phyloP scores from a whole-genome alignment of 2,888 invertebrate genomes.

The Chorisops tibialis region DNA sequence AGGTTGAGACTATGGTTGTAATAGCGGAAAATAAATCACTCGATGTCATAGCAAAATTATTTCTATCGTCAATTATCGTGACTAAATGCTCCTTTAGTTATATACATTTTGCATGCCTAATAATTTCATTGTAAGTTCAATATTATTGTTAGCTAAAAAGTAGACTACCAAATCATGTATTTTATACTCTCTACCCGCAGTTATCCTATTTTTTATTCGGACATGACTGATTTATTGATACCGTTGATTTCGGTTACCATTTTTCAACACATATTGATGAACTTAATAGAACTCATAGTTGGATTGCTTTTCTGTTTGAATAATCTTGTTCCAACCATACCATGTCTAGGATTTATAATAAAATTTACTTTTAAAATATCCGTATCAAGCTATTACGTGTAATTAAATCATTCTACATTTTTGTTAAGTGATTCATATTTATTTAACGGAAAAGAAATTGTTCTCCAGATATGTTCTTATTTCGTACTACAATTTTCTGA shows the following conservation, averaged over 20 bases:
- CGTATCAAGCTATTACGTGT: slow-evolving; percentile 3
- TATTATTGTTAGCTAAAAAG: neutral
- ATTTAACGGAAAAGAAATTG: neutral
- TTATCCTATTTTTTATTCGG: slow-evolving; percentile 45
- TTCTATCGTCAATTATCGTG: slow-evolving; percentile 40
- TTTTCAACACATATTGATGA: slow-evolving; percentile 41
- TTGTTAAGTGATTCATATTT: neutral
- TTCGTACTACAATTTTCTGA: slow-evolving; percentile 40
- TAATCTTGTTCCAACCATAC: slow-evolving; percentile 33
- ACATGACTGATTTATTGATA: slow-evolving; percentile 42
- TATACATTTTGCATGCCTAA: slow-evolving; percentile 42
- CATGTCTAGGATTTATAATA: slow-evolving; percentile 34
- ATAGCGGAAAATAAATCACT: neutral
- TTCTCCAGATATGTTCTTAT: slow-evolving; percentile 41
- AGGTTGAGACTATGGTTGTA: neutral
- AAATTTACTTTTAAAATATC: slow-evolving; percentile 37
- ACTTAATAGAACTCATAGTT: slow-evolving; percentile 40
- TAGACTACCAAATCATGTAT: neutral
- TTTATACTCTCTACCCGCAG: slow-evolving; percentile 33
- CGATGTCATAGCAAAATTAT: neutral
- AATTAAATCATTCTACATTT: neutral
- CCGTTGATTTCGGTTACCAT: slow-evolving; percentile 44
- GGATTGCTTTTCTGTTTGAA: slow-evolving; percentile 40
- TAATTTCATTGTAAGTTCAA: slow-evolving; percentile 45
- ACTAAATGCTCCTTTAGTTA: slow-evolving; percentile 43